Conservation (phyloP, 2,113 vertebrate species). For the Pterocles burchelli region DNA sequence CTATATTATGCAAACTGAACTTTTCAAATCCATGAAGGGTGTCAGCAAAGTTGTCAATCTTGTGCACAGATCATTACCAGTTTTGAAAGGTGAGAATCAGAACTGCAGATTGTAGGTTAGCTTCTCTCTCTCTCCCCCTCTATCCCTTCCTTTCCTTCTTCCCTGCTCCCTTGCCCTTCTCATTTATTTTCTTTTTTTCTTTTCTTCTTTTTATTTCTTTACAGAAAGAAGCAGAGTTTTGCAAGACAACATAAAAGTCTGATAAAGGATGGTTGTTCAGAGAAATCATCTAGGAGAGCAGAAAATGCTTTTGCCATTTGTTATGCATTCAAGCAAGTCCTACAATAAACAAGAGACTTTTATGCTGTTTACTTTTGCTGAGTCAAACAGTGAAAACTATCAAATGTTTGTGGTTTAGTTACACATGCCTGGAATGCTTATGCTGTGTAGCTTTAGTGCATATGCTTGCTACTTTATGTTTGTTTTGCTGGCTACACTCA, state of each 20-base stretch:
- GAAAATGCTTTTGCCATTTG: neutral
- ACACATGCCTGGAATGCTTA: neutral
- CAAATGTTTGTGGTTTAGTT: neutral
- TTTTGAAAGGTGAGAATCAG: conserved; percentile 25
- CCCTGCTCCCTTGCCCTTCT: neutral
- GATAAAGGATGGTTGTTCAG: neutral
- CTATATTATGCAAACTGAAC: conserved; percentile 36
- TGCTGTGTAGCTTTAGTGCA: neutral
- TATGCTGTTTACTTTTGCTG: neutral
- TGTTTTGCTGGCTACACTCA: neutral
- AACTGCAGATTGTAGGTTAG: neutral
- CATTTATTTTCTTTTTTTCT: neutral
- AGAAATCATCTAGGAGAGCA: neutral
- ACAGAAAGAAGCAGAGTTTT: neutral
- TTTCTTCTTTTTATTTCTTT: neutral
- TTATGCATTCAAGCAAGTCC: neutral
- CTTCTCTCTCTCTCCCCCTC: neutral
- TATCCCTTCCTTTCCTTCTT: neutral
- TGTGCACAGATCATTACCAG: neutral
- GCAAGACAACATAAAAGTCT: neutral
- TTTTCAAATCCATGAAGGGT: conserved; percentile 36
- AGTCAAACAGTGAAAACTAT: neutral
- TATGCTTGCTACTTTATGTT: neutral
- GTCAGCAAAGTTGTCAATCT: conserved; percentile 24
- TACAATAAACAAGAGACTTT: neutral